Base-by-base conservation (phyloP, 2,797 vertebrate species). In the Gadopsis bispinosus region DNA sequence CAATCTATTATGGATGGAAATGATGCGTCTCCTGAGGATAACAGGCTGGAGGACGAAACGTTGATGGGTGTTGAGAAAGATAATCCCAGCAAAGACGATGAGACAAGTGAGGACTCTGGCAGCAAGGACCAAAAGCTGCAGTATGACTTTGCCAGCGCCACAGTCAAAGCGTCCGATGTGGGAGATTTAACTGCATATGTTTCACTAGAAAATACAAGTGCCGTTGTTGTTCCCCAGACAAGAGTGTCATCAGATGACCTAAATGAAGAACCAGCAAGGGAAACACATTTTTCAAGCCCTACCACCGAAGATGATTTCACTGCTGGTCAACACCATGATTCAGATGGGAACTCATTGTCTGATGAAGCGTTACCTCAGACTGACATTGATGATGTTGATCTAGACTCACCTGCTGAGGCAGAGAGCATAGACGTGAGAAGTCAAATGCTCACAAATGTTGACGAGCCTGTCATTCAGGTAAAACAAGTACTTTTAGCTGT, bases 351-450 rank as follows among this genome's bases (percentile, higher is more conserved):
- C 54, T 54, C 60, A 3, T 48, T 77, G 39, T 81, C 85, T 43
- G 82, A 85, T 67, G 83, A 93, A 75, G 87, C 50, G 4, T 74
- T 95, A 10, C 94, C 93, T 63, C 91, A 92, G 68, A 95, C 94
- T 29, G 90, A 93, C 79, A 94, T 94, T 67, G 95, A 95, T 79
- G 88, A 93, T 22, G 85, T 95, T 75, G 88, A 93, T 76, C 58
- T 94, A 58, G 86, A 92, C 71, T 93, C 92, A 39, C 78, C 85
- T 53, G 88, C 81, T 89, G 89, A 92, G 85, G 58, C 73, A 63
- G 83, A 83, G 47, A 79, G 79, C 79, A 66, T 75, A n/a, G 78
- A 81, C 62, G 0, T 0, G 35, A 74, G 62, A 60, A 54, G 68
- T 65, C 51, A 72, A 62, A 71, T 83, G 54, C 59, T 80, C 26